Base-by-base conservation (phyloP, 2,888 invertebrate genomes). In the Chloroclysta siterata region DNA sequence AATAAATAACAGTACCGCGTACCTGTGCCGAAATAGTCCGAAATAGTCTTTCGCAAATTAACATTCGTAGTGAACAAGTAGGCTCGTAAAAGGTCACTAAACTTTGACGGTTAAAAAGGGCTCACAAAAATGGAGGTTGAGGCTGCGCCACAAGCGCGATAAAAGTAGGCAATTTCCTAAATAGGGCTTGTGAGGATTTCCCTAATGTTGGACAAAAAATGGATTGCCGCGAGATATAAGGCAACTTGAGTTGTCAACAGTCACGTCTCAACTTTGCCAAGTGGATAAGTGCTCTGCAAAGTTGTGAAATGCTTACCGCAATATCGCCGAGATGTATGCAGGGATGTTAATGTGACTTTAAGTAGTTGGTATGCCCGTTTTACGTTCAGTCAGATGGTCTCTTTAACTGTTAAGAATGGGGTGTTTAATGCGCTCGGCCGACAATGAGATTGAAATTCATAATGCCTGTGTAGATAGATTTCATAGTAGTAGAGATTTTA, bases 81-180 rank as follows among this genome's bases (percentile, higher is more conserved):
- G 44, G 60, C 66, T 72, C 72, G 74, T 76, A 76, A 80, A 77
- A 73, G 75, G 69, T 66, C 72, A 74, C 76, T 75, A 72, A 78
- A 77, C 74, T 79, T 77, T 71, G 74, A 73, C 76, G 77, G 78
- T 77, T 70, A 72, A 79, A 81, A 81, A 80, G 72, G 71, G 70
- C 68, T 71, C 63, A 66, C 70, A 69, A 77, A 76, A 72, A 81
- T 82, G 78, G 78, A 72, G 79, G 79, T 68, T 80, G 74, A 71
- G 64, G 70, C 75, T 73, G 77, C 73, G 84, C 87, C 87, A 82
- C 85, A 82, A 78, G 72, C 80, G 80, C 85, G 88, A 89, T 88
- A 89, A 87, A 87, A 60, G 82, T 80, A 87, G 81, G 83, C 88
- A 89, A 89, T 89, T 87, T 89, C 80, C 87, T 87, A 88, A 89